These are phyloP conservation scores for Hyles lineata DNA, from an alignment of 2,888 invertebrate species.

Conservation along the genomic window DNA sequence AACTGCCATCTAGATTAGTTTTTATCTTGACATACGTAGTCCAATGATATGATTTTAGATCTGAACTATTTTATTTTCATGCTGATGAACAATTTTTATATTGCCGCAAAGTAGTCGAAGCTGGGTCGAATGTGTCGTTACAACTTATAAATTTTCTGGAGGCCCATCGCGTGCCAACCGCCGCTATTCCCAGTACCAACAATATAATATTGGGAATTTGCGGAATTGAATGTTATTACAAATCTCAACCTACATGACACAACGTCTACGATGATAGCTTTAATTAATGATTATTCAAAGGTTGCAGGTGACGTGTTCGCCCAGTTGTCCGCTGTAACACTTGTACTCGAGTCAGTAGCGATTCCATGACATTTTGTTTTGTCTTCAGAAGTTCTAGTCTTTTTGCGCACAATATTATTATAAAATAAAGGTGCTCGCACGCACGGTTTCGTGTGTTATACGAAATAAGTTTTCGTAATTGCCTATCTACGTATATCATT, in stretches of 20 bases:
- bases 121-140: conserved; percentile 22
- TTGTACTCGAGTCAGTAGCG: conserved; percentile 52
- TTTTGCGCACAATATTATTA: conserved; percentile 76
- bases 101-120: conserved; percentile 1
- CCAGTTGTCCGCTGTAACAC: conserved; percentile 40
- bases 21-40: conserved; percentile 44
- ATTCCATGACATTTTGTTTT: conserved; percentile 71
- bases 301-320: conserved; percentile 46
- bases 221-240: background rate
- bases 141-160: background rate
- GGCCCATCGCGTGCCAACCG: too few species aligned
- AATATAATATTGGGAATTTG: too few species aligned
- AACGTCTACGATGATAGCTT: conserved; percentile 66
- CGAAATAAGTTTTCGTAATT: conserved; percentile 64
- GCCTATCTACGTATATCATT: conserved; percentile 56
- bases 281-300: conserved; percentile 59
- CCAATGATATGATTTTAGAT: conserved; percentile 62
- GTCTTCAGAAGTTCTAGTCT: conserved; percentile 78
- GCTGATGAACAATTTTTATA: conserved; percentile 9
- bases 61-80: conserved; percentile 53
- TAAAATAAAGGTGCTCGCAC: conserved; percentile 74
- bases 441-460: conserved; percentile 76
- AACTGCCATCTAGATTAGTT: conserved; percentile 68
- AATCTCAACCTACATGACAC: background rate
- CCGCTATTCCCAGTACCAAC: too few species aligned